Conservation (phyloP, 2,797 vertebrate genomes). For the Melanotaenia trifasciata region DNA sequence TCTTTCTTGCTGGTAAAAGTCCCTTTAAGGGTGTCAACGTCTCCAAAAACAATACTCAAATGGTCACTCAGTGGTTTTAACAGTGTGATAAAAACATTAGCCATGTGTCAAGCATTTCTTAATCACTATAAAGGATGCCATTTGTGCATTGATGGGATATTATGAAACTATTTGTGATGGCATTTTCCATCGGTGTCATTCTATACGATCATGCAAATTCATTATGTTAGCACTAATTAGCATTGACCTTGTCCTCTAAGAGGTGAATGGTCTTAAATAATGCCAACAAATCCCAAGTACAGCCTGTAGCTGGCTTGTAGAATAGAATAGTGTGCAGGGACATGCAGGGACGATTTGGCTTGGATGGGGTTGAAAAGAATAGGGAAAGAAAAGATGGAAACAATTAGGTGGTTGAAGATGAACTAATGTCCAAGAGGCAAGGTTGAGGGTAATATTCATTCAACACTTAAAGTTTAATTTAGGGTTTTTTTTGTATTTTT, state of each 20-base stretch:
- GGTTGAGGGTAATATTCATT: neutral
- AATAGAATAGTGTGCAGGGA: neutral
- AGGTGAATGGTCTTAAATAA: constrained; percentile 58
- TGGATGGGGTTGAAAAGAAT: neutral
- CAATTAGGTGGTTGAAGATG: neutral
- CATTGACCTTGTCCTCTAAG: constrained; percentile 70
- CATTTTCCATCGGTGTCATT: constrained; percentile 64
- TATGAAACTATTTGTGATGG: constrained; percentile 62
- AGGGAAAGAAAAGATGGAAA: neutral
- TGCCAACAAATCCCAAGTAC: constrained; percentile 39
- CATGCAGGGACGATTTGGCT: neutral
- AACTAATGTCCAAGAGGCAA: neutral
- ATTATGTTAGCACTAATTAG: constrained; percentile 76
- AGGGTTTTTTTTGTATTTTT: neutral
- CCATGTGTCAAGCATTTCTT: constrained; percentile 78
- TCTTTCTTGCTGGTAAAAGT: constrained; percentile 66
- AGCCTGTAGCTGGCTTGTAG: neutral
- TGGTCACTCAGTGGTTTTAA: constrained; percentile 76
- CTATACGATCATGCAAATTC: constrained; percentile 71
- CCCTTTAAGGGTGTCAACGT: constrained; percentile 75
- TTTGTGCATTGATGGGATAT: constrained; percentile 72
- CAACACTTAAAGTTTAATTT: neutral
- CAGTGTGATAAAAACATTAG: constrained; percentile 77
- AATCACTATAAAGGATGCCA: constrained; percentile 72
- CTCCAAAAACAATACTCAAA: constrained; percentile 73